These are phyloP conservation scores for Erinaceus europaeus DNA, from an alignment of 2,113 vertebrate species.

Conservation along the genomic window DNA sequence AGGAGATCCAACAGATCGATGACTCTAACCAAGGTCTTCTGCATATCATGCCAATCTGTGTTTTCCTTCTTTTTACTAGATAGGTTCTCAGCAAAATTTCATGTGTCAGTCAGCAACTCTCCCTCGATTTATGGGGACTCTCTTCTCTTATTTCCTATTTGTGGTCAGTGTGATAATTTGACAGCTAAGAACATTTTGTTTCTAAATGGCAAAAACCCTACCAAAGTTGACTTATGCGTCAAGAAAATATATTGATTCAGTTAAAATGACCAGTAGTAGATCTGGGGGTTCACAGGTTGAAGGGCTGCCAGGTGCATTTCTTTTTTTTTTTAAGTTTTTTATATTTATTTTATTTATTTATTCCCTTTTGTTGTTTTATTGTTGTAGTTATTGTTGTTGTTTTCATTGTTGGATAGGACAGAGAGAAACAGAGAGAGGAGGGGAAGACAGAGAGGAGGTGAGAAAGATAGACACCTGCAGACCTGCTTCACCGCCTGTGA, in stretches of 20 bases:
- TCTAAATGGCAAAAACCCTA: background rate
- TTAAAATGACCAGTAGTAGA: background rate
- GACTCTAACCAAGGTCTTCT: background rate
- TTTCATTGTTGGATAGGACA: too few species aligned
- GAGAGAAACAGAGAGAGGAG: too few species aligned
- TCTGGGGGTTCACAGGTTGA: background rate
- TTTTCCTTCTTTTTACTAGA: background rate
- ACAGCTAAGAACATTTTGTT: background rate
- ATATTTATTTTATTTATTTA: too few species aligned
- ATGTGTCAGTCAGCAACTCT: background rate
- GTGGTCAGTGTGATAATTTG: background rate
- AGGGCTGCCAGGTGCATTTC: background rate
- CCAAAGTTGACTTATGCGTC: background rate
- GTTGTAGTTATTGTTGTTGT: too few species aligned
- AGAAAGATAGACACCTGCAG: too few species aligned
- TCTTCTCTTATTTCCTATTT: background rate
- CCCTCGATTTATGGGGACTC: background rate
- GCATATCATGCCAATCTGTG: background rate
- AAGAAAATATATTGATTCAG: background rate
- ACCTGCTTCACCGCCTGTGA: too few species aligned
- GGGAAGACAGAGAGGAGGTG: too few species aligned
- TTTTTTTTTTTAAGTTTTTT: too few species aligned
- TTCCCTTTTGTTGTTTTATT: too few species aligned
- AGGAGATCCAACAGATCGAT: background rate
- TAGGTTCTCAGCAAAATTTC: background rate